These are phyloP conservation scores for human (Homo sapiens) DNA, from an alignment of 2,113 vertebrate genomes.

Conservation along the genomic window GRCh38 chr16:31648001-31648500, in stretches of 20 bases:
- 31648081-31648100: no score
- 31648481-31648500: background rate
- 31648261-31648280: background rate
- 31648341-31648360: background rate
- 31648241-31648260: background rate
- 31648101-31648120: no score
- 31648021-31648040: background rate
- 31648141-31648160: background rate
- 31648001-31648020: background rate
- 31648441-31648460: background rate
- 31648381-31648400: background rate
- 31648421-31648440: background rate
- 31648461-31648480: background rate
- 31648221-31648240: background rate
- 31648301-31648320: background rate
- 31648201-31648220: background rate
- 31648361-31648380: background rate
- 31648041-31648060: background rate
- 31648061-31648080: background rate
- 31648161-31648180: background rate
- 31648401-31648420: background rate
- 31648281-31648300: background rate
- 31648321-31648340: background rate
- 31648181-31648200: background rate
- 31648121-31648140: no score